A percentile compares a stretch with the other conserved stretches of the same genome.
Conservation (phyloP, 2,797 vertebrate species). For the Erpetoichthys calabaricus region DNA sequence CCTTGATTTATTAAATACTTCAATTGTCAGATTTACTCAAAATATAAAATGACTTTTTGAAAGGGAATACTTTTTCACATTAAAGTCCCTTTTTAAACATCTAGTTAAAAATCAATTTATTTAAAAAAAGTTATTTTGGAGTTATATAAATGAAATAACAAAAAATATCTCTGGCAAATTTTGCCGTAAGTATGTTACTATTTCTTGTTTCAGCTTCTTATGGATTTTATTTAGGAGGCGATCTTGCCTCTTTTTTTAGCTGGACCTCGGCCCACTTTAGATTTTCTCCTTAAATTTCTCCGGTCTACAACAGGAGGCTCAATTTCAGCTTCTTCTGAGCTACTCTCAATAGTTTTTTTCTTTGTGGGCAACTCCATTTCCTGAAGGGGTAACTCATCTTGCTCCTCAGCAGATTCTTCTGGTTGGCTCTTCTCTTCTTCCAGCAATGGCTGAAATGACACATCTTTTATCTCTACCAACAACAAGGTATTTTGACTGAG, state of each 20-base stretch:
- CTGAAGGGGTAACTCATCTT: constrained; percentile 30
- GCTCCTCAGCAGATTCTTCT: constrained; percentile 40
- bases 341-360: constrained; percentile 45
- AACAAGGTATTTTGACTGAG: constrained; percentile 39
- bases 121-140: too few relatives aligned
- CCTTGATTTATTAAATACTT: too few relatives aligned
- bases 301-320: constrained; percentile 49
- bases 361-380: constrained; percentile 17
- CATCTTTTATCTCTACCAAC: constrained; percentile 46
- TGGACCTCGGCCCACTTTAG: constrained; percentile 51
- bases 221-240: too few relatives aligned
- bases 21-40: too few relatives aligned
- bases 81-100: too few relatives aligned
- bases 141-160: too few relatives aligned
- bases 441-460: constrained; percentile 36
- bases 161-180: too few relatives aligned
- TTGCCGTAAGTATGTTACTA: too few relatives aligned
- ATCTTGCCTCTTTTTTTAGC: constrained; percentile 59
- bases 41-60: too few relatives aligned
- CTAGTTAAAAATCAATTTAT: too few relatives aligned
- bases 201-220: too few relatives aligned
- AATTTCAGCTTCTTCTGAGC: constrained; percentile 46
- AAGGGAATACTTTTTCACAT: too few relatives aligned
- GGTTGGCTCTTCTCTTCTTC: constrained; percentile 40
- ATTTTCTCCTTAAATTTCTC: constrained; percentile 55